Evolutionary conservation across 2,797 vertebrate species (phyloP).

Genomic region (Dryobates pubescens): DNA sequence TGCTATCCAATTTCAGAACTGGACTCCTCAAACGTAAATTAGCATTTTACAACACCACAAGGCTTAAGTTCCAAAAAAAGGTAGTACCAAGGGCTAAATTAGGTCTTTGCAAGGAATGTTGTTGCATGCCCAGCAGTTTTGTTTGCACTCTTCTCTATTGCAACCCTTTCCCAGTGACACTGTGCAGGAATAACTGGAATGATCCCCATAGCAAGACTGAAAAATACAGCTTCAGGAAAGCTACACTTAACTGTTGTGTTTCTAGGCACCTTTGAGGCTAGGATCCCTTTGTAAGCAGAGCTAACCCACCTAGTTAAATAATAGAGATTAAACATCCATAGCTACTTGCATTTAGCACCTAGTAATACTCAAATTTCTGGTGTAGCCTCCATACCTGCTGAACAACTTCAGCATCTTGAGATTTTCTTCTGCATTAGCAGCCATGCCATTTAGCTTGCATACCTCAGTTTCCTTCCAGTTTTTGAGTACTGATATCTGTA

Average conservation of each 20-base stretch:
- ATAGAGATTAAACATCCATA: not conserved
- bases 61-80: not conserved
- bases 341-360: not conserved
- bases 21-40: not conserved
- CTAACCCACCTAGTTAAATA: not conserved
- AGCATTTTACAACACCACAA: not conserved
- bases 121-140: not conserved
- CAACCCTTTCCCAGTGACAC: not conserved
- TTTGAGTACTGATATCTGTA: constrained; percentile 82
- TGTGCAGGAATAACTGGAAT: not conserved
- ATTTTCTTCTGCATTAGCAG: constrained; percentile 70
- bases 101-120: not conserved
- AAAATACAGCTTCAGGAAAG: not conserved
- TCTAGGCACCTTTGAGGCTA: not conserved
- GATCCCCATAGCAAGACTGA: not conserved
- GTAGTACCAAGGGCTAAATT: not conserved
- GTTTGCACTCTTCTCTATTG: not conserved
- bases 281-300: not conserved
- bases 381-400: constrained; percentile 73
- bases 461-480: constrained; percentile 74
- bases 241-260: not conserved
- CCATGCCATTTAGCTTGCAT: constrained; percentile 64
- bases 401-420: constrained; percentile 76
- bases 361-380: not conserved
- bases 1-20: not conserved